Evolutionary conservation across 2,113 vertebrate species (phyloP), one percentile per base, ranked within the genome.

Genomic region (Anoura caudifer): DNA sequence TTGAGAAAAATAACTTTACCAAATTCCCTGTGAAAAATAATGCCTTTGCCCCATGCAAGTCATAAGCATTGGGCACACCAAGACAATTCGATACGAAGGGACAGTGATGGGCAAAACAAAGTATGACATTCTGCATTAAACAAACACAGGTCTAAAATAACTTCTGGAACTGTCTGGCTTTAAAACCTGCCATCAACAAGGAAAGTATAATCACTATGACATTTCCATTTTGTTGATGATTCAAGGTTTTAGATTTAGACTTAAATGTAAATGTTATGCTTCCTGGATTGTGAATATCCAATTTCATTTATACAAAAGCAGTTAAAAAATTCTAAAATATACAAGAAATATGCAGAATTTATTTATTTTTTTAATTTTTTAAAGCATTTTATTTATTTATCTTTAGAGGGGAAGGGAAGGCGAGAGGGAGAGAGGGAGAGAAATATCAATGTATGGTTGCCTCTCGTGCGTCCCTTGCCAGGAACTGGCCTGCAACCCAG

Each of bases 221-320:
- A 47, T 76, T 89, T 89, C 67, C 83, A 75, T 87, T 56, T 63
- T 80, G 43, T 24, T 47, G 45, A 95, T 15, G 65, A 87, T 31
- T 85, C 85, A 41, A 87, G 79, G 61, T 86, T 92, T 97, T 79
- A 75, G 81, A 95, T 85, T 76, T 81, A 92, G 81, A 90, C 47
- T 91, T 90, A 59, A 63, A 91, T 16, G 33, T 83, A 72, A 85
- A 70, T 61, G 81, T n/a, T 65, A 75, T 12, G 26, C 75, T 94
- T 96, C 79, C 81, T 94, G 73, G 69, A 69, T 95, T 81, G 52
- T 73, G 83, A 95, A 61, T 77, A 94, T 82, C 81, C 61, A 56
- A 79, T 88, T 96, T 90, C 54, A 87, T 38, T 69, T 82, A 75
- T 50, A 92, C 28, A 5, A 28, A 87, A 85, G 47, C 33, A 65